phyloP scores from a whole-genome alignment of 1,140 invertebrate genomes.

The Drosophila micromelanica region DNA sequence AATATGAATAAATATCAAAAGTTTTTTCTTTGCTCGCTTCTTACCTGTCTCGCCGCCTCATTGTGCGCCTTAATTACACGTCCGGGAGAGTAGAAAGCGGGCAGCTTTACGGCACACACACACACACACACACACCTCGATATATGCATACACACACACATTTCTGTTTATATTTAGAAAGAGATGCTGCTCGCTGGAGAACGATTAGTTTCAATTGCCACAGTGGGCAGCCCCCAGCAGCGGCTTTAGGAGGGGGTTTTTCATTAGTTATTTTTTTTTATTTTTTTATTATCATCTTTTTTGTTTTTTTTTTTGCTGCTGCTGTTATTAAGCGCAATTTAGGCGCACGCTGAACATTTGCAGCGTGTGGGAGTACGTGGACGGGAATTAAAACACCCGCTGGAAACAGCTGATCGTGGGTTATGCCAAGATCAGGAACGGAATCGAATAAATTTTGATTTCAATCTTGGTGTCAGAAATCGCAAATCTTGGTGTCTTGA shows the following conservation, averaged over 20 bases:
- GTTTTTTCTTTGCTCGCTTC: no score
- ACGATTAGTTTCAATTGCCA: constrained; percentile 77
- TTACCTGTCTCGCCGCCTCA: no score
- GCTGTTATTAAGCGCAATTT: constrained; percentile 63
- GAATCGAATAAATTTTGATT: neutral
- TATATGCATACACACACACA: neutral
- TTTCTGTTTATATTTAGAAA: constrained; percentile 9
- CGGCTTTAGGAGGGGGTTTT: constrained; percentile 16
- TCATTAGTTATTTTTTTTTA: constrained; percentile 34
- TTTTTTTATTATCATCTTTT: constrained; percentile 9
- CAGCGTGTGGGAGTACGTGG: constrained; percentile 6
- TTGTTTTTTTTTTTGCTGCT: constrained; percentile 18
- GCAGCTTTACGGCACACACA: no score
- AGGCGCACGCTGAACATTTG: constrained; percentile 21
- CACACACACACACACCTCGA: neutral
- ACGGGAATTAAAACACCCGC: constrained; percentile 5
- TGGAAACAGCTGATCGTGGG: constrained; percentile 13
- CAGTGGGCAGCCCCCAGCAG: constrained; percentile 31
- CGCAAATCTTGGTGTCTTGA: neutral
- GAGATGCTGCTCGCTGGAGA: constrained; percentile 28
- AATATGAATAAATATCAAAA: no score
- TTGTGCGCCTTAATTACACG: constrained; percentile 5
- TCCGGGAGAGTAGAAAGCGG: neutral
- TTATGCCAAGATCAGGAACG: neutral
- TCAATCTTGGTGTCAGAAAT: neutral